Conservation (phyloP, 2,888 invertebrate species). For the Neoscelio sp. region DNA sequence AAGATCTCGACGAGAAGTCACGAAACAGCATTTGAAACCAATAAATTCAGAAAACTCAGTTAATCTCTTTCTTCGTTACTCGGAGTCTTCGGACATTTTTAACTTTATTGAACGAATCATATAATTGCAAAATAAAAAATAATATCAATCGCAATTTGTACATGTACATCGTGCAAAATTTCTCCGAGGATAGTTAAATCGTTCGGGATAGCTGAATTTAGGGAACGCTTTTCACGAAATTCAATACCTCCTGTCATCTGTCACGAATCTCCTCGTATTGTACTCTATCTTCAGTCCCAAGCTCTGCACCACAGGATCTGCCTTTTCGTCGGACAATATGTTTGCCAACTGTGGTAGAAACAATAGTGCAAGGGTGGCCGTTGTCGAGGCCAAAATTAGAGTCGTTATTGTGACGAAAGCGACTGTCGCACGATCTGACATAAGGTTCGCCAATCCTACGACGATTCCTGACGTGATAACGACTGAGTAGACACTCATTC, state of each 20-base stretch:
- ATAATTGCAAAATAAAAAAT: too few species aligned
- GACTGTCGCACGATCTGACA: constrained; percentile 91
- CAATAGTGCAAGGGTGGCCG: constrained; percentile 92
- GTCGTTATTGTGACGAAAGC: constrained; percentile 93
- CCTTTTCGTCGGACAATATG: constrained; percentile 87
- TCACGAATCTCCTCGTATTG: constrained; percentile 93
- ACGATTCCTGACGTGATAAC: constrained; percentile 95
- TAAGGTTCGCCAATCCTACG: constrained; percentile 94
- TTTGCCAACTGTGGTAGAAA: constrained; percentile 94
- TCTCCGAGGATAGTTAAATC: too few species aligned
- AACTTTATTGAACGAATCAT: too few species aligned
- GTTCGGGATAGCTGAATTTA: too few species aligned
- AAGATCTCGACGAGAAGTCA: too few species aligned
- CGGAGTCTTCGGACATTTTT: too few species aligned
- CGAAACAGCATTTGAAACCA: too few species aligned
- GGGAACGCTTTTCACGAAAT: too few species aligned
- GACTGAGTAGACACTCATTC: constrained; percentile 95
- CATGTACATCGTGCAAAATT: too few species aligned
- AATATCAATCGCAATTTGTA: too few species aligned
- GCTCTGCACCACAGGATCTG: constrained; percentile 93
- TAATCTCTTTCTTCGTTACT: too few species aligned
- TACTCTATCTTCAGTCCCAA: constrained; percentile 95
- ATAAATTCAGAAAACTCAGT: too few species aligned
- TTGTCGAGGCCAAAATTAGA: constrained; percentile 93
- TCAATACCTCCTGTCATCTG: constrained; percentile 89